Percentiles rank a stretch among this genome's conserved stretches.
phyloP scores from a whole-genome alignment of 92 coral and sea anemone genomes.

The Palythoa grandiflora region DNA sequence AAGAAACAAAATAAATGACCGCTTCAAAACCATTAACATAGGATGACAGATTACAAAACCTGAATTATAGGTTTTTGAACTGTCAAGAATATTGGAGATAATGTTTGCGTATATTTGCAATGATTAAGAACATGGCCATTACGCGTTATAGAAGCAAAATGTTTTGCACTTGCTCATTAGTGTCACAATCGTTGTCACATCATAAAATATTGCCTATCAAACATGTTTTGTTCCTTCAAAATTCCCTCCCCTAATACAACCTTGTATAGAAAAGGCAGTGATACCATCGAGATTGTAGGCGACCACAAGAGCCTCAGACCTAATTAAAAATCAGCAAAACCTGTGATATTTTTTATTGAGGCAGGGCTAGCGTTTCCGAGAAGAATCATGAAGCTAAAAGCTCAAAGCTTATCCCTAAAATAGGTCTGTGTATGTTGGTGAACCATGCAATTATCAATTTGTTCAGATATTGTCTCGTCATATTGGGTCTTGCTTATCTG shows the following conservation, averaged over 20 bases:
- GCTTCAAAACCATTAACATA: constrained; percentile 13
- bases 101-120: background rate
- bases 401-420: background rate
- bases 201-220: constrained; percentile 84
- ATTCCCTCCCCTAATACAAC: constrained; percentile 75
- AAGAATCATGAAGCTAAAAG: background rate
- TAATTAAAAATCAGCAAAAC: constrained; percentile 26
- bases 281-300: constrained; percentile 19
- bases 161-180: constrained; percentile 52
- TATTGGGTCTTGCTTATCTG: constrained; percentile 28
- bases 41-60: background rate
- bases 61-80: constrained; percentile 9
- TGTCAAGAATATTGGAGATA: constrained; percentile 24
- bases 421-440: background rate
- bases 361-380: background rate
- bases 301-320: constrained; percentile 18
- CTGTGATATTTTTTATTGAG: background rate
- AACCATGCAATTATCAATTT: constrained; percentile 53
- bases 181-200: constrained; percentile 75
- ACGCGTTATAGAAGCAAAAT: constrained; percentile 10
- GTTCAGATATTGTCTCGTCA: constrained; percentile 34
- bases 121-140: constrained; percentile 34
- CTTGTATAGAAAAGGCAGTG: constrained; percentile 19
- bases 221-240: constrained; percentile 66
- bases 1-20: background rate